Evolutionary conservation across 2,888 invertebrate species (phyloP).

Genomic region (Alentia gelatinosa): DNA sequence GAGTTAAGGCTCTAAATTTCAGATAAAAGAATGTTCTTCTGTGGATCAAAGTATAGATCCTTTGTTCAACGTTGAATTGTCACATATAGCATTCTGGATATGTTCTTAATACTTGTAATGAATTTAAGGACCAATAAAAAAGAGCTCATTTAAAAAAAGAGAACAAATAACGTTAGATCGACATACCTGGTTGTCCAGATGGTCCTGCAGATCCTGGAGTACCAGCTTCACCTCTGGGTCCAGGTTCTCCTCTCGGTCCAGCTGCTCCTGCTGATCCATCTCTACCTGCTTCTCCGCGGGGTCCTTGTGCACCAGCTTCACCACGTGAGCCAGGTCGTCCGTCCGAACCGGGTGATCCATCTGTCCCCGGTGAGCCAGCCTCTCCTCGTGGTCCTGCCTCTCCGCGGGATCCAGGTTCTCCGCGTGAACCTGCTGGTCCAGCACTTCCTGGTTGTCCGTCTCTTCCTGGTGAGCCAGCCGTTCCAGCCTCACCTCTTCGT

Average conservation of each 20-base stretch:
- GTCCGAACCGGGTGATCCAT: neutral
- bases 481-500: constrained; percentile 36
- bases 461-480: constrained; percentile 57
- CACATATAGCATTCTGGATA: too few species aligned
- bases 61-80: too few species aligned
- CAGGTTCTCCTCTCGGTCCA: neutral
- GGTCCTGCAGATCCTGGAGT: constrained; percentile 10
- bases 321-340: constrained; percentile 30
- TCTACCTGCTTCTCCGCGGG: constrained; percentile 55
- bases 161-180: too few species aligned
- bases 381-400: constrained; percentile 49
- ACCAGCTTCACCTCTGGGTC: neutral
- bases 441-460: constrained; percentile 58
- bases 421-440: constrained; percentile 65
- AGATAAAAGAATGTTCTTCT: too few species aligned
- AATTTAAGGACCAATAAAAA: too few species aligned
- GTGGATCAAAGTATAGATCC: too few species aligned
- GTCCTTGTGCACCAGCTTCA: constrained; percentile 51
- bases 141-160: too few species aligned
- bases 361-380: constrained; percentile 64
- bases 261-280: neutral
- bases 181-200: constrained; percentile 53
- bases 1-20: too few species aligned
- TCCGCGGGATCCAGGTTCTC: constrained; percentile 76
- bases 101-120: too few species aligned